phyloP scores from a whole-genome alignment of 2,888 invertebrate species.

The Dryococelus australis region DNA sequence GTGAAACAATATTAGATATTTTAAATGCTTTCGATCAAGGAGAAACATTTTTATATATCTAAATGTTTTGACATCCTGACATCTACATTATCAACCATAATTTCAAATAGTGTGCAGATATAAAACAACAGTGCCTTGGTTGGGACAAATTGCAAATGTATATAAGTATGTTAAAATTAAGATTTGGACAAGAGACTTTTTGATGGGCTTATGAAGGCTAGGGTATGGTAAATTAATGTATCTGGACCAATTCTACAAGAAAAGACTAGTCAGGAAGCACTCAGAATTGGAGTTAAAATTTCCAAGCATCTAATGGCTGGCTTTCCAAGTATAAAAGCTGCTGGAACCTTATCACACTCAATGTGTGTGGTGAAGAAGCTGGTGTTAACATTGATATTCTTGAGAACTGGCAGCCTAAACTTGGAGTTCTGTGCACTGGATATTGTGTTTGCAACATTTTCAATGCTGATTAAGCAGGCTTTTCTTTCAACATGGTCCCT shows the following conservation, averaged over 20 bases:
- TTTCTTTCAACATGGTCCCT: too few species aligned
- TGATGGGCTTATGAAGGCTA: background rate
- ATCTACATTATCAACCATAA: too few species aligned
- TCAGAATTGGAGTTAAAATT: background rate
- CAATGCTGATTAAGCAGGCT: too few species aligned
- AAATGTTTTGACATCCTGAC: background rate
- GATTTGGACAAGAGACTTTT: background rate
- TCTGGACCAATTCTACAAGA: background rate
- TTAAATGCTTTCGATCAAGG: background rate
- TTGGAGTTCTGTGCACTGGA: background rate
- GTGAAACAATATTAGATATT: too few species aligned
- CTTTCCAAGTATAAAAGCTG: background rate
- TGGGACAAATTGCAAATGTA: background rate
- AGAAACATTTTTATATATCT: background rate
- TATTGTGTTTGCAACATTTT: background rate
- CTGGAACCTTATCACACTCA: background rate
- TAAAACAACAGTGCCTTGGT: background rate
- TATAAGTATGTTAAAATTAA: background rate
- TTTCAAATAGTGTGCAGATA: background rate
- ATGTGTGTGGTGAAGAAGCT: background rate
- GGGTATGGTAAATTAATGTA: background rate
- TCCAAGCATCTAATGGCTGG: background rate
- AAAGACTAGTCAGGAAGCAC: background rate
- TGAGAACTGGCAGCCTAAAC: background rate
- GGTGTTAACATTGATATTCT: background rate